These are phyloP conservation scores for Scytalopus superciliaris DNA, from an alignment of 2,113 vertebrate genomes.

Conservation along the genomic window DNA sequence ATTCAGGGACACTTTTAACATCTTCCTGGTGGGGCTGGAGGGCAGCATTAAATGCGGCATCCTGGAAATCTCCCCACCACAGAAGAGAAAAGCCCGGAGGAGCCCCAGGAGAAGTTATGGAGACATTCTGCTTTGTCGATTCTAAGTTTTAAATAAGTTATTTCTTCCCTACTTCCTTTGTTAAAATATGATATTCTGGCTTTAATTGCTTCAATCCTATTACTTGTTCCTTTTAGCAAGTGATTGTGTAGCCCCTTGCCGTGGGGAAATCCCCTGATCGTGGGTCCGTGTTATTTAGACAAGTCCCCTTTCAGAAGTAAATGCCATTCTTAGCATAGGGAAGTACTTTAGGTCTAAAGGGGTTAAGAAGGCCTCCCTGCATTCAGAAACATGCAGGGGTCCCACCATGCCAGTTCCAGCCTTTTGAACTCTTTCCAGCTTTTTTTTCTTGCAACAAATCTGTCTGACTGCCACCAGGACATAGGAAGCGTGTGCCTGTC, in stretches of 20 bases:
- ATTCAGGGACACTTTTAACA: conserved; percentile 55
- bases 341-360: conserved; percentile 80
- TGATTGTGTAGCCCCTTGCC: conserved; percentile 58
- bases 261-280: conserved; percentile 62
- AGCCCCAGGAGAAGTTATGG: neutral
- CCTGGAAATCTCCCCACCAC: conserved; percentile 17
- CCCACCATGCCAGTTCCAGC: conserved; percentile 85
- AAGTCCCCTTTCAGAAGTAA: conserved; percentile 71
- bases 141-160: conserved; percentile 29
- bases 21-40: conserved; percentile 26
- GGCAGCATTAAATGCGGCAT: neutral
- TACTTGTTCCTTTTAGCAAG: conserved; percentile 62
- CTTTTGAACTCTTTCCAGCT: conserved; percentile 87
- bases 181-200: conserved; percentile 57
- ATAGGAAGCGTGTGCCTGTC: conserved; percentile 81
- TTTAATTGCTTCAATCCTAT: conserved; percentile 72
- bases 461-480: conserved; percentile 82
- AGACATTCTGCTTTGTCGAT: conserved; percentile 14
- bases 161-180: conserved; percentile 12
- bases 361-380: conserved; percentile 88
- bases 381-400: conserved; percentile 91
- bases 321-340: conserved; percentile 77
- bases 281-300: conserved; percentile 61
- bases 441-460: conserved; percentile 81
- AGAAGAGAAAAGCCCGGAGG: neutral